Percentiles rank a stretch among this genome's conserved stretches.
Evolutionary conservation across 2,888 invertebrate species (phyloP).

Genomic region (Melieria omissa): DNA sequence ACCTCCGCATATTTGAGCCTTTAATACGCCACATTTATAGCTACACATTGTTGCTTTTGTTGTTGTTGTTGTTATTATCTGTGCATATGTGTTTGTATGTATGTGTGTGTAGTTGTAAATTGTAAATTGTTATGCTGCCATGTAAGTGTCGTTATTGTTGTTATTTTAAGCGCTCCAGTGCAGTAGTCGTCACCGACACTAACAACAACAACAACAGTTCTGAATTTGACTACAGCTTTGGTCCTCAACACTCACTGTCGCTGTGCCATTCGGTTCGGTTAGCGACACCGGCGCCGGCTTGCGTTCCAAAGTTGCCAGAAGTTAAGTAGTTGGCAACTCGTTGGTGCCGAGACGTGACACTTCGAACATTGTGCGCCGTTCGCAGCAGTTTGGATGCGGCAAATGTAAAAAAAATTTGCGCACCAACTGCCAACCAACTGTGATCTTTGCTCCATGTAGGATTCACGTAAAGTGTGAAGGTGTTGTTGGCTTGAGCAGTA

Average conservation of each 20-base stretch:
- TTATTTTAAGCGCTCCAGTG: too few species aligned
- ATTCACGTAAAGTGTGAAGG: too few species aligned
- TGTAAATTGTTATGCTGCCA: too few species aligned
- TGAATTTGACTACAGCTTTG: too few species aligned
- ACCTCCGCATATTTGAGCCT: neutral
- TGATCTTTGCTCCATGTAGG: too few species aligned
- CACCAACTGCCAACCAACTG: too few species aligned
- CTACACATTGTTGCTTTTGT: neutral
- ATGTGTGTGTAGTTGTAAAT: neutral
- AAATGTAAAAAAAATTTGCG: too few species aligned
- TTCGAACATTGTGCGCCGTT: constrained; percentile 17
- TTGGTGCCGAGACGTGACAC: constrained; percentile 33
- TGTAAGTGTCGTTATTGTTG: too few species aligned
- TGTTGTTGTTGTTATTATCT: neutral
- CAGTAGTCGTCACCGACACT: too few species aligned
- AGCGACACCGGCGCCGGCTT: constrained; percentile 10
- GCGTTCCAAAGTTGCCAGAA: constrained; percentile 25
- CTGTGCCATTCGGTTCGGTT: neutral
- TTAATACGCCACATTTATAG: neutral
- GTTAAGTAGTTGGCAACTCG: constrained; percentile 32
- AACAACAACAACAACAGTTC: too few species aligned
- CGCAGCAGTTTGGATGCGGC: too few species aligned
- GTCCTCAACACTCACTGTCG: constrained; percentile 9
- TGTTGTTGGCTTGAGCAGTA: too few species aligned
- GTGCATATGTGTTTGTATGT: neutral